phyloP scores from a whole-genome alignment of 1,140 invertebrate genomes.

The Diachasma alloeum region DNA sequence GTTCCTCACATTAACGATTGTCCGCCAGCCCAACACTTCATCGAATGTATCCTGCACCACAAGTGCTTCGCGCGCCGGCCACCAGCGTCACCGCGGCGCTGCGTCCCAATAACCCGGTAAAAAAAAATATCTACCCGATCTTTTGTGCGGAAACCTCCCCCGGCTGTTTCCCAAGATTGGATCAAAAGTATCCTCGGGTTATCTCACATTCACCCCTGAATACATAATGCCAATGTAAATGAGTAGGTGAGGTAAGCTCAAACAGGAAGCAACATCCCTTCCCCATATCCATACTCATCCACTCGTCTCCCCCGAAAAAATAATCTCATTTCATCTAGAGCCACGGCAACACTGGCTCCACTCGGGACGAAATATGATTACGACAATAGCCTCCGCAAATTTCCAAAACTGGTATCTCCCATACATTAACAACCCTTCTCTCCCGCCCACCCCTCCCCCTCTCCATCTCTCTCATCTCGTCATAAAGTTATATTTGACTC shows the following conservation, averaged over 20 bases:
- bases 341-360: neutral
- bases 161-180: slow-evolving; percentile 33
- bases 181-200: slow-evolving; percentile 35
- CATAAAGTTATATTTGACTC: neutral
- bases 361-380: neutral
- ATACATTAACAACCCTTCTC: neutral
- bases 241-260: slow-evolving; percentile 39
- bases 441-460: neutral
- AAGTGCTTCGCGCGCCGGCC: too few relatives aligned
- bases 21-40: too few relatives aligned
- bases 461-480: neutral
- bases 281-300: neutral
- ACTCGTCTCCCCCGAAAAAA: neutral
- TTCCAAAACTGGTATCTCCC: neutral
- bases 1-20: too few relatives aligned
- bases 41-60: too few relatives aligned
- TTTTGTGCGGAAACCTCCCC: neutral
- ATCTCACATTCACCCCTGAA: slow-evolving; percentile 42
- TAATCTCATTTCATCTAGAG: neutral
- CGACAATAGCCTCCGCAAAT: neutral
- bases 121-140: too few relatives aligned
- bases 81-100: too few relatives aligned
- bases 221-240: slow-evolving; percentile 46
- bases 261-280: neutral
- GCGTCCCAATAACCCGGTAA: too few relatives aligned